These are phyloP conservation scores for Plectropomus leopardus DNA, from an alignment of 2,113 vertebrate genomes.

Conservation along the genomic window DNA sequence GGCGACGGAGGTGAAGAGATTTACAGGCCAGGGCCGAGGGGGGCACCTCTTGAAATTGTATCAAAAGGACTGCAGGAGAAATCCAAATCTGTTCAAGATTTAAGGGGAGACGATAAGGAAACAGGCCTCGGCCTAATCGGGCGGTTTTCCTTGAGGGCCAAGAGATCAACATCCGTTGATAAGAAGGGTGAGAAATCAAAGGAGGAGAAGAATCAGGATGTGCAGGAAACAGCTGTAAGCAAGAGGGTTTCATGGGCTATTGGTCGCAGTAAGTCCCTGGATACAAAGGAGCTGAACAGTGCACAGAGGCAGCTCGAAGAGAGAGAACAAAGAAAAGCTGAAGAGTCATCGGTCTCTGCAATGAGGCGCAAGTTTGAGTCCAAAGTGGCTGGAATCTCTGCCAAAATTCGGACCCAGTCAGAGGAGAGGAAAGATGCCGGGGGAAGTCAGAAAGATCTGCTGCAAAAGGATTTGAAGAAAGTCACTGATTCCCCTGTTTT, in stretches of 20 bases:
- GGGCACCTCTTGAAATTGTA: constrained; percentile 90
- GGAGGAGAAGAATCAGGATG: constrained; percentile 74
- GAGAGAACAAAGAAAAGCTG: constrained; percentile 62
- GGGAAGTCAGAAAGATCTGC: constrained; percentile 61
- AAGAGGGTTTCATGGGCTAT: constrained; percentile 87
- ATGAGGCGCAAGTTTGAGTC: constrained; percentile 90
- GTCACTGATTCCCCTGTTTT: constrained; percentile 87
- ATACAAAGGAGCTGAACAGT: constrained; percentile 67
- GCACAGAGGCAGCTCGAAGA: constrained; percentile 42
- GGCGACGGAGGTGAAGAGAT: constrained; percentile 89
- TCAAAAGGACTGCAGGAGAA: constrained; percentile 82
- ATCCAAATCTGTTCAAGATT: constrained; percentile 93
- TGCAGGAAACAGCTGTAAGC: constrained; percentile 54
- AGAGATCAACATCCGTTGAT: constrained; percentile 78
- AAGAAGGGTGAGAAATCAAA: constrained; percentile 81
- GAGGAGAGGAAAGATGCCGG: constrained; percentile 84
- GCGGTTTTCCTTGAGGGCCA: constrained; percentile 89
- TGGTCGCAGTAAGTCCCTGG: constrained; percentile 84
- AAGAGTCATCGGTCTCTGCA: constrained; percentile 87
- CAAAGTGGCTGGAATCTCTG: constrained; percentile 90
- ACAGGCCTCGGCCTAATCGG: constrained; percentile 86
- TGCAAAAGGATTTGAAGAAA: constrained; percentile 60
- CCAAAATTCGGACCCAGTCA: constrained; percentile 86
- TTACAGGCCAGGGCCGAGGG: constrained; percentile 90
- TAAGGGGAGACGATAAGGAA: constrained; percentile 87